phyloP scores from a whole-genome alignment of 2,888 invertebrate genomes.

The Andrena fulva region DNA sequence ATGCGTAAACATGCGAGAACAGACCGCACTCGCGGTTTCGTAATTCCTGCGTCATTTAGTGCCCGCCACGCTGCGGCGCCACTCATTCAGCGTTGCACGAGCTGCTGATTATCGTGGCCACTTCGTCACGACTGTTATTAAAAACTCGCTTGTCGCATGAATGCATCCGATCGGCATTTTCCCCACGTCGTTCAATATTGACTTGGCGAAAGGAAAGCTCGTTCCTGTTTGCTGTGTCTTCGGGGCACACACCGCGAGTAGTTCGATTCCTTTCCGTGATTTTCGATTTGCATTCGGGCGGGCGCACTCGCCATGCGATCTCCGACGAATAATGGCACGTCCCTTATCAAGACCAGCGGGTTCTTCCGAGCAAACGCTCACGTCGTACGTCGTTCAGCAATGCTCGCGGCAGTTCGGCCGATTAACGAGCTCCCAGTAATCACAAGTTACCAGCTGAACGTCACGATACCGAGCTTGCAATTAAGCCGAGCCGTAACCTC shows the following conservation, averaged over 20 bases:
- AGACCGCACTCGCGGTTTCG: conserved; percentile 40
- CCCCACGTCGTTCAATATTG: background rate
- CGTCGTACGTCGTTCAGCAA: conserved; percentile 3
- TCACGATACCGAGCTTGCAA: conserved; percentile 7
- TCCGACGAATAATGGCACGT: conserved; percentile 6
- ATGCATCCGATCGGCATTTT: background rate
- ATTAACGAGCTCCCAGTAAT: conserved; percentile 33
- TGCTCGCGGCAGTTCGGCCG: background rate
- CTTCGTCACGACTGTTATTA: conserved; percentile 26
- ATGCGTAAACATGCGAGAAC: conserved; percentile 43
- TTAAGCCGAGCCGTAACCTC: conserved; percentile 8
- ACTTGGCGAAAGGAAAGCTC: too few species aligned
- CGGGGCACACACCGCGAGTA: background rate
- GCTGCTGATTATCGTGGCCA: conserved; percentile 9
- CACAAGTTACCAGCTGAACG: background rate
- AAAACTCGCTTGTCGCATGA: background rate
- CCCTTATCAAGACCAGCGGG: conserved; percentile 2
- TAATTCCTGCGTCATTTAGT: conserved; percentile 48
- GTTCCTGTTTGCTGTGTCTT: too few species aligned
- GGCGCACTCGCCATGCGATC: background rate
- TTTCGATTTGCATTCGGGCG: background rate
- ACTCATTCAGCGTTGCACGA: conserved; percentile 15
- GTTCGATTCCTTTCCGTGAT: background rate
- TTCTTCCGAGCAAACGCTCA: conserved; percentile 6
- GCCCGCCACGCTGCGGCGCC: conserved; percentile 12